These are phyloP conservation scores for Chanos chanos DNA, from an alignment of 2,797 vertebrate genomes.

Conservation along the genomic window DNA sequence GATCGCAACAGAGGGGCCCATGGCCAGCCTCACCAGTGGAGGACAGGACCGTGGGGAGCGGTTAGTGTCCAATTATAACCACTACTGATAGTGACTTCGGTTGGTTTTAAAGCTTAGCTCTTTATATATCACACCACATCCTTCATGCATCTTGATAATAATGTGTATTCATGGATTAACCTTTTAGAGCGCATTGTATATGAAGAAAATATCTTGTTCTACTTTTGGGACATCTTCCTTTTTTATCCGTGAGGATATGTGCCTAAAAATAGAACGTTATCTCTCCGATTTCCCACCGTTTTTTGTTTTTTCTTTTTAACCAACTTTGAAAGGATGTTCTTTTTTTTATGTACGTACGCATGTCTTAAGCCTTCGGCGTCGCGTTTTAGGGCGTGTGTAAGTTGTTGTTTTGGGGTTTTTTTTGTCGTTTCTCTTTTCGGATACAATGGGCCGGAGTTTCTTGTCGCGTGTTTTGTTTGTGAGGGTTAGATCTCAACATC, in stretches of 20 bases:
- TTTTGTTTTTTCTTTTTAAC: neutral
- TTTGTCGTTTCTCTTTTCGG: too few relatives aligned
- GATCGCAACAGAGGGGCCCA: constrained; percentile 56
- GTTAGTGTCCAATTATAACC: too few relatives aligned
- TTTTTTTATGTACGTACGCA: neutral
- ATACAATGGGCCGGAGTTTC: too few relatives aligned
- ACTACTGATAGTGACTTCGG: too few relatives aligned
- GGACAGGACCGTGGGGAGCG: constrained; percentile 96
- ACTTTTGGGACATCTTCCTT: neutral
- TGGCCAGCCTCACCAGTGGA: constrained; percentile 87
- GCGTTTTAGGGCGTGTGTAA: too few relatives aligned
- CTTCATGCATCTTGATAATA: neutral
- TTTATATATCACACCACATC: too few relatives aligned
- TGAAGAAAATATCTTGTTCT: neutral
- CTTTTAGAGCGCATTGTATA: neutral
- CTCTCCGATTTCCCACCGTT: too few relatives aligned
- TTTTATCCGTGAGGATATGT: too few relatives aligned
- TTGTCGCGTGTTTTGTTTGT: constrained; percentile 2
- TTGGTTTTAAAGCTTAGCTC: too few relatives aligned
- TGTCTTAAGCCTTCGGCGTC: too few relatives aligned
- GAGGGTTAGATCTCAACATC: constrained; percentile 21
- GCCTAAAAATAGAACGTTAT: too few relatives aligned
- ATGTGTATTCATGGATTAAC: constrained; percentile 14
- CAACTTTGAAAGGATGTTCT: neutral
- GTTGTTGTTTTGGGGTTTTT: too few relatives aligned